Evolutionary conservation across 2,113 vertebrate species (phyloP).

Genomic region (Pelmatolapia mariae): DNA sequence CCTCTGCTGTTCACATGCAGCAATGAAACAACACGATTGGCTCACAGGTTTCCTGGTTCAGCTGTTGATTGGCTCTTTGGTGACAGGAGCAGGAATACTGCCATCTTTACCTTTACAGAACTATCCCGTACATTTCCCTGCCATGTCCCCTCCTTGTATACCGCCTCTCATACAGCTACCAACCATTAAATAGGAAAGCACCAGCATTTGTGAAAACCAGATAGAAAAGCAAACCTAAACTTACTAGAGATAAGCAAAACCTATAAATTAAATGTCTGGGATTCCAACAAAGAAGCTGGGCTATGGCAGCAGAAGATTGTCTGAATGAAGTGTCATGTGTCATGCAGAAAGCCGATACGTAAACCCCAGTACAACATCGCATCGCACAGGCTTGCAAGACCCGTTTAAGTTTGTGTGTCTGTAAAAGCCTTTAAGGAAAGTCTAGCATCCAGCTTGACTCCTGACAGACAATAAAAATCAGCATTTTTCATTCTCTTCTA

Average conservation of each 20-base stretch:
- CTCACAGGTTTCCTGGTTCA: not conserved
- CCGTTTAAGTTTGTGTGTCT: not conserved
- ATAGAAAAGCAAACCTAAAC: not conserved
- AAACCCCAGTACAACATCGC: not conserved
- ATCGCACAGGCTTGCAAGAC: accelerated
- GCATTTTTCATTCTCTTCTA: not conserved
- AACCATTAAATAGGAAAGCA: not conserved
- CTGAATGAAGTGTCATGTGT: accelerated
- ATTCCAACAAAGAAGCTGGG: not conserved
- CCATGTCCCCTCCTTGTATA: not conserved
- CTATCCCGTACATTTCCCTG: accelerated
- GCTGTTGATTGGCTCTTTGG: not conserved
- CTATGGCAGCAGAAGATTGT: not conserved
- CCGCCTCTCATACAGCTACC: accelerated
- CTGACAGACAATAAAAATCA: not conserved
- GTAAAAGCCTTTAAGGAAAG: not conserved
- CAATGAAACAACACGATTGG: not conserved
- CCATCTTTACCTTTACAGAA: not conserved
- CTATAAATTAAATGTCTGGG: not conserved
- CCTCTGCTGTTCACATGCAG: not conserved
- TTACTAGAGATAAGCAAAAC: accelerated
- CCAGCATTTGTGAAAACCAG: not conserved
- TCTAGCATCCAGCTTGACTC: not conserved
- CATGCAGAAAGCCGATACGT: not conserved
- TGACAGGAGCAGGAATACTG: not conserved